These are phyloP conservation scores for Bolinopsis microptera DNA, from an alignment of 37 sponge, comb jelly and placozoan genomes.

Conservation along the genomic window DNA sequence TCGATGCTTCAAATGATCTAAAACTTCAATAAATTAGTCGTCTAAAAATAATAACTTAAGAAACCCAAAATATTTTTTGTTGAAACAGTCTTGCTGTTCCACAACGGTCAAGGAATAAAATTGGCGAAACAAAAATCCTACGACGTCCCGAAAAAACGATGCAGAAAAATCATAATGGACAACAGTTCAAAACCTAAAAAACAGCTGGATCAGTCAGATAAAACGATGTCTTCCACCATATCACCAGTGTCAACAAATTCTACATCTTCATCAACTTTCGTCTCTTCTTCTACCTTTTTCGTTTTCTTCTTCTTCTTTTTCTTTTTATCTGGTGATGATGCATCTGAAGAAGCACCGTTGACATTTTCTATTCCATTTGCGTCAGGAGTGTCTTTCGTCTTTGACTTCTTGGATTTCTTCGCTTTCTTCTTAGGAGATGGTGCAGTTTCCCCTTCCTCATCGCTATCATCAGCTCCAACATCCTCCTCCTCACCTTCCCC, in stretches of 20 bases:
- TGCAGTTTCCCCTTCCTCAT: neutral
- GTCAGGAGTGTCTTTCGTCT: neutral
- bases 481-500: constrained; percentile 1
- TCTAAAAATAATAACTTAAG: constrained; percentile 7
- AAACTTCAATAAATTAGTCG: constrained; percentile 34
- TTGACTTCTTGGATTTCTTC: neutral
- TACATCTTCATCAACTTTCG: neutral
- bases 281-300: neutral
- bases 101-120: neutral
- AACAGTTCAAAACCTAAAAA: neutral
- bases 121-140: no score
- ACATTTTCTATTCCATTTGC: neutral
- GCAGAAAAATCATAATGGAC: no score
- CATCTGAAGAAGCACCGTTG: neutral
- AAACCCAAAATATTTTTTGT: neutral
- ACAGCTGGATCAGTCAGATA: constrained; percentile 12
- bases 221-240: constrained; percentile 39
- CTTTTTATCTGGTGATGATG: neutral
- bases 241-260: neutral
- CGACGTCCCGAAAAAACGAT: no score
- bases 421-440: constrained; percentile 3
- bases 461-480: neutral
- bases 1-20: no score
- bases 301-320: constrained; percentile 20
- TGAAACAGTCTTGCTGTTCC: neutral